Conservation (phyloP, 2,888 invertebrate genomes). For the Chymomyza caudatula region DNA sequence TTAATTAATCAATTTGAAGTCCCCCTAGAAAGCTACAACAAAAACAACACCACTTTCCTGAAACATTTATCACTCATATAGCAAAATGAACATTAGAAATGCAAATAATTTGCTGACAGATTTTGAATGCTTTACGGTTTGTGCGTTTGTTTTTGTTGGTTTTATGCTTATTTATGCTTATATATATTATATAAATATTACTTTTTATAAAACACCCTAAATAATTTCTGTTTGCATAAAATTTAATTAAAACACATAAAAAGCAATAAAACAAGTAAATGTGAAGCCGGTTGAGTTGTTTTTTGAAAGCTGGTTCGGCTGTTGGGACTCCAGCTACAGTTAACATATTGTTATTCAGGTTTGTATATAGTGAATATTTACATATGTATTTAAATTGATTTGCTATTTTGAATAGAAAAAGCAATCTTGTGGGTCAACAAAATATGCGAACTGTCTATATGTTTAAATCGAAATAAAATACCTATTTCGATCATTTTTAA, state of each 20-base stretch:
- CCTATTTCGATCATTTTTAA: too few species aligned
- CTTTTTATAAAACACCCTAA: too few species aligned
- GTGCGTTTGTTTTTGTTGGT: background rate
- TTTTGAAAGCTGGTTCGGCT: background rate
- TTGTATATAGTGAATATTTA: background rate
- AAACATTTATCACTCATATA: constrained; percentile 52
- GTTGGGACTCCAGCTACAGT: too few species aligned
- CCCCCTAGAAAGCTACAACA: background rate
- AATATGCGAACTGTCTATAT: too few species aligned
- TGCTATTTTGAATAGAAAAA: background rate
- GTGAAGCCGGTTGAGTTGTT: constrained; percentile 22
- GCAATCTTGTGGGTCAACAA: too few species aligned
- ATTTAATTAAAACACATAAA: constrained; percentile 6
- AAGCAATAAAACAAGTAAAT: constrained; percentile 1
- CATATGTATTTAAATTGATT: background rate
- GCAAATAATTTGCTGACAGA: constrained; percentile 27
- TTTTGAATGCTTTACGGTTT: background rate
- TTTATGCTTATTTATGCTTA: constrained; percentile 10
- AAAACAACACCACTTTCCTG: constrained; percentile 15
- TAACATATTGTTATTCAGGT: background rate
- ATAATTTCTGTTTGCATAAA: constrained; percentile 30
- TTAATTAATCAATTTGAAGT: background rate
- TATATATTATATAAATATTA: background rate
- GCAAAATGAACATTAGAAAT: constrained; percentile 31
- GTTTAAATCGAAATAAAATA: too few species aligned